Evolutionary conservation across 2,888 invertebrate species (phyloP).

Genomic region (Drosophila algonquin): DNA sequence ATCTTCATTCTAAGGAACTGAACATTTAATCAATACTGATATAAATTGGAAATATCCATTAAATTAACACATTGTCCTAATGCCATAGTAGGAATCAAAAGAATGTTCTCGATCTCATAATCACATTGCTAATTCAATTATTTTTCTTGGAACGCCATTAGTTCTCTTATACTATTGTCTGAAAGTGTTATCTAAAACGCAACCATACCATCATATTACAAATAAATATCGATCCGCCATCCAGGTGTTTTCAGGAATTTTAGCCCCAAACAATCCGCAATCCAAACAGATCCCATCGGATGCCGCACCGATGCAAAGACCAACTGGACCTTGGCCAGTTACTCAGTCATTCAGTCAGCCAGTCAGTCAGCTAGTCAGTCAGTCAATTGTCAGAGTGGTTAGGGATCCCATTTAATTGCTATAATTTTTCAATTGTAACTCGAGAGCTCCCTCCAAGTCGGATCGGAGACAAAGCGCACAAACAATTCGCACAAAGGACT

Average conservation of each 20-base stretch:
- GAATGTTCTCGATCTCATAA: background rate
- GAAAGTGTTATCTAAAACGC: too few relatives aligned
- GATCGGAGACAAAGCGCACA: constrained; percentile 50
- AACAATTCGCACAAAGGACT: constrained; percentile 48
- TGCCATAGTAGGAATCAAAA: background rate
- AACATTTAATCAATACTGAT: too few relatives aligned
- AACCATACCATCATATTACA: background rate
- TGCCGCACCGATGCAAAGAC: constrained; percentile 17
- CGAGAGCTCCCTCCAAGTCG: constrained; percentile 47
- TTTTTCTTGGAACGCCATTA: background rate
- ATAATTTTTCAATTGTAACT: constrained; percentile 73
- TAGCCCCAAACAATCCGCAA: background rate
- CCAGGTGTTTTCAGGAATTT: too few relatives aligned
- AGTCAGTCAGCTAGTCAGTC: background rate
- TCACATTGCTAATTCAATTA: background rate
- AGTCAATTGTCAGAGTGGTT: constrained; percentile 9
- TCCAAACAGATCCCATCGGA: background rate
- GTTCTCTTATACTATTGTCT: background rate
- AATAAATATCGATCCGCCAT: background rate
- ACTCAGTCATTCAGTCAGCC: background rate
- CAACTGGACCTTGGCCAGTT: constrained; percentile 33
- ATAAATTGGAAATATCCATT: background rate
- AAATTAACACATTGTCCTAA: background rate
- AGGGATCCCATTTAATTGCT: constrained; percentile 64
- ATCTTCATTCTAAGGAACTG: too few relatives aligned